phyloP scores from a whole-genome alignment of 2,888 invertebrate species.

The Sisyra terminalis region DNA sequence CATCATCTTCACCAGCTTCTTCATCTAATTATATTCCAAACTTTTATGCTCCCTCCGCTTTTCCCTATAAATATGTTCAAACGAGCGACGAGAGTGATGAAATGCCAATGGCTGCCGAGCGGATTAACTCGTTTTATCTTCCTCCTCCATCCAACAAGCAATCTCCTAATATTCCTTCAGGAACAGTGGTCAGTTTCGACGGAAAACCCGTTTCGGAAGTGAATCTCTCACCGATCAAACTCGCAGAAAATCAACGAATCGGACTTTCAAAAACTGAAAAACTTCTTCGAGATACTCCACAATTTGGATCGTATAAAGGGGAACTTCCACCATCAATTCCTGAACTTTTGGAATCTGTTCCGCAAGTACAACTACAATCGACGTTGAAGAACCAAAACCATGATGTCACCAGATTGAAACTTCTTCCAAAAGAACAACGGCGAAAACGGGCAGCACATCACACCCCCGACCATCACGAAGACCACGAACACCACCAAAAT shows the following conservation, averaged over 20 bases:
- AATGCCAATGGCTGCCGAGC: slow-evolving; percentile 53
- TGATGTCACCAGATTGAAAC: background rate
- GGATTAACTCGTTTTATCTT: slow-evolving; percentile 53
- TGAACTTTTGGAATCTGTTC: slow-evolving; percentile 25
- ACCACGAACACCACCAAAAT: slow-evolving; percentile 12
- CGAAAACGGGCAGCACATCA: slow-evolving; percentile 14
- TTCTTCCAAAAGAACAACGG: slow-evolving; percentile 6
- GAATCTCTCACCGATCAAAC: slow-evolving; percentile 31
- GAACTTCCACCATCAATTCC: slow-evolving; percentile 47
- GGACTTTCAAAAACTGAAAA: slow-evolving; percentile 36
- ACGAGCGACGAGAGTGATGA: slow-evolving; percentile 22
- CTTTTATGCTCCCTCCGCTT: no score
- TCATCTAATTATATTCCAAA: no score
- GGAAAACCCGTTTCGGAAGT: slow-evolving; percentile 58
- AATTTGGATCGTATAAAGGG: slow-evolving; percentile 57
- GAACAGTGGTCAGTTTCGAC: slow-evolving; percentile 55
- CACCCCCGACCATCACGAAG: slow-evolving; percentile 17
- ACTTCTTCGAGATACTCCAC: slow-evolving; percentile 45
- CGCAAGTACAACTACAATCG: slow-evolving; percentile 20
- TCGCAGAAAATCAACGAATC: slow-evolving; percentile 17
- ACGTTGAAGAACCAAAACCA: background rate
- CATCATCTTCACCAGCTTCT: no score
- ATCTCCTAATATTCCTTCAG: slow-evolving; percentile 31
- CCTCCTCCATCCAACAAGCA: slow-evolving; percentile 48
- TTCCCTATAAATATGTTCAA: no score